phyloP scores from a whole-genome alignment of 1,140 invertebrate species.

The Drosophila sucinea region DNA sequence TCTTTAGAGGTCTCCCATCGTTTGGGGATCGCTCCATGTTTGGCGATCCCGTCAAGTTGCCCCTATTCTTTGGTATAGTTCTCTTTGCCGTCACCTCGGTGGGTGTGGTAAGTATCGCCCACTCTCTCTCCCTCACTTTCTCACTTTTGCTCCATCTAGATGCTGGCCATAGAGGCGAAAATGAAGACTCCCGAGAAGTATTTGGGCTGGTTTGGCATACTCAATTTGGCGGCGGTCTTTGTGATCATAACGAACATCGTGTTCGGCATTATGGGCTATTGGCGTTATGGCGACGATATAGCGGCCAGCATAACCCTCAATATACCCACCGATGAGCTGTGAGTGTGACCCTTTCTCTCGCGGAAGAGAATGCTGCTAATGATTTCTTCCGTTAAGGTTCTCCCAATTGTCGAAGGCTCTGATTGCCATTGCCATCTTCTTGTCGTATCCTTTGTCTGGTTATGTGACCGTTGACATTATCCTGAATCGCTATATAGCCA shows the following conservation, averaged over 20 bases:
- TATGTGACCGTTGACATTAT: constrained; percentile 55
- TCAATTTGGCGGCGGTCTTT: not conserved
- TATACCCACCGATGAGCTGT: constrained; percentile 41
- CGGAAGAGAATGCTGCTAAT: not conserved
- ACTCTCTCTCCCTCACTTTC: no score
- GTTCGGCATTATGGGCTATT: constrained; percentile 52
- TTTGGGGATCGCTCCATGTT: constrained; percentile 23
- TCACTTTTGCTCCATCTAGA: constrained; percentile 16
- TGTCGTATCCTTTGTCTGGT: constrained; percentile 47
- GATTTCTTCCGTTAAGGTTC: constrained; percentile 3
- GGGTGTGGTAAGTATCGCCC: constrained; percentile 47
- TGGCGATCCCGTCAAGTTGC: not conserved
- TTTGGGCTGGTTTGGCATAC: constrained; percentile 41
- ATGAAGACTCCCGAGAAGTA: constrained; percentile 39
- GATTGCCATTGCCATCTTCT: constrained; percentile 34
- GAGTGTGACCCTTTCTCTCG: not conserved
- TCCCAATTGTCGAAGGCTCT: constrained; percentile 28
- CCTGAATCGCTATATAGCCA: constrained; percentile 30
- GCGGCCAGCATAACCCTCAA: constrained; percentile 35
- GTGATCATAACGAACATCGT: constrained; percentile 8
- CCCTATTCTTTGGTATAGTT: constrained; percentile 39
- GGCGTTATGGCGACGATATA: constrained; percentile 29
- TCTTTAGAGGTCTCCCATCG: constrained; percentile 30
- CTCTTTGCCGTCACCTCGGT: constrained; percentile 47
- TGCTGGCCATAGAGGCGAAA: constrained; percentile 46